phyloP scores from a whole-genome alignment of 2,888 invertebrate genomes.

The Sphinx pinastri region DNA sequence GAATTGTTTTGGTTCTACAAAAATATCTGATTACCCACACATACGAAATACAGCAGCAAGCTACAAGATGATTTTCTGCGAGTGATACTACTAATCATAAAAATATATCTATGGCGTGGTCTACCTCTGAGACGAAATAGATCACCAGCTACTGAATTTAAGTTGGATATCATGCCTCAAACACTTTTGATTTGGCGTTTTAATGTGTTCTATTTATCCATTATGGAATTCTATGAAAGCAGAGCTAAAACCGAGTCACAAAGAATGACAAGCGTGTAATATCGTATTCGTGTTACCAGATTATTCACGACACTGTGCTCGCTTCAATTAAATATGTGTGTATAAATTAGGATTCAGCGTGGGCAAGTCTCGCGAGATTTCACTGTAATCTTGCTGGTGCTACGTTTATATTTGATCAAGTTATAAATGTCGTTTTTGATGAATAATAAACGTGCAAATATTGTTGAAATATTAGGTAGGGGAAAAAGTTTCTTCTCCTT shows the following conservation, averaged over 20 bases:
- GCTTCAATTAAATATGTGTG: slow-evolving; percentile 20
- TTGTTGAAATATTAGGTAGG: background rate
- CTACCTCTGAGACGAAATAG: no score
- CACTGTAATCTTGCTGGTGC: slow-evolving; percentile 18
- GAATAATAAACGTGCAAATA: background rate
- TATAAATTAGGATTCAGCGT: slow-evolving; percentile 24
- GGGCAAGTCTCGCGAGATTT: slow-evolving; percentile 14
- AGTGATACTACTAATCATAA: no score
- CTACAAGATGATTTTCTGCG: no score
- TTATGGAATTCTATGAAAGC: background rate
- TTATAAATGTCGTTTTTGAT: slow-evolving; percentile 16
- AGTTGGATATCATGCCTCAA: no score
- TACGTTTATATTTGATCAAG: slow-evolving; percentile 21
- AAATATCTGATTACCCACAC: no score
- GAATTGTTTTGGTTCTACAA: no score
- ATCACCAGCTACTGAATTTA: no score
- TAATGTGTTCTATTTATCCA: background rate
- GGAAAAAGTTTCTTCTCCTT: no score
- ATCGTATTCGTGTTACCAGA: slow-evolving; percentile 9
- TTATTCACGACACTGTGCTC: background rate
- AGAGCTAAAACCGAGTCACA: background rate
- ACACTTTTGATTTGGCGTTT: no score
- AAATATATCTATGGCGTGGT: no score
- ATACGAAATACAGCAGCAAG: no score
- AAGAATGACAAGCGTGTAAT: background rate